Percentiles rank a stretch among this genome's conserved stretches.
Evolutionary conservation across 2,113 vertebrate genomes (phyloP).

Genomic region (Notiomystis cincta): DNA sequence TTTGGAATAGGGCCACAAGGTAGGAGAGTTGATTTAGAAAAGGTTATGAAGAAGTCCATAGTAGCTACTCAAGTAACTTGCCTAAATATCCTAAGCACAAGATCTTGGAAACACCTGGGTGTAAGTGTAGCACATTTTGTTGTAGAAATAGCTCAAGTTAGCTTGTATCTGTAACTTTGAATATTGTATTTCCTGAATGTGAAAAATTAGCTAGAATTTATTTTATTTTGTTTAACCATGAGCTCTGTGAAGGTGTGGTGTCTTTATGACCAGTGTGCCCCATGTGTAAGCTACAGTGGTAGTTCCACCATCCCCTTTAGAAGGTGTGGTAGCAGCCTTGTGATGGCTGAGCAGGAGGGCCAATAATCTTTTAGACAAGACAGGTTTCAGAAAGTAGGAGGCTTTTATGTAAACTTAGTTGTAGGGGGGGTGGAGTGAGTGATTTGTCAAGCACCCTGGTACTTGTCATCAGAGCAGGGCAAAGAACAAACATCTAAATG

Average conservation of each 20-base stretch:
- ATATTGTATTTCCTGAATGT: neutral
- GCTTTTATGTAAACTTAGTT: neutral
- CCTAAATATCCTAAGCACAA: neutral
- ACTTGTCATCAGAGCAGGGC: neutral
- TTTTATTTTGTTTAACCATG: neutral
- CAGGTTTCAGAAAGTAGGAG: neutral
- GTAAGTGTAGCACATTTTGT: neutral
- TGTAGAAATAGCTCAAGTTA: neutral
- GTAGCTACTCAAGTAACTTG: neutral
- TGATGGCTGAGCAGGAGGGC: neutral
- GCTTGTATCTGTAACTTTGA: neutral
- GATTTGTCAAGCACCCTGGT: neutral
- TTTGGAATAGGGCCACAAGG: neutral
- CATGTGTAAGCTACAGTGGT: neutral
- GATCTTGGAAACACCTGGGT: neutral
- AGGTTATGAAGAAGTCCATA: neutral
- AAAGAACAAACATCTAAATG: neutral
- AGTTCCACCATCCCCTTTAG: neutral
- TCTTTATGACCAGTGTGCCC: neutral
- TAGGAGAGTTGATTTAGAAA: neutral
- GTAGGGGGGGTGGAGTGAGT: neutral
- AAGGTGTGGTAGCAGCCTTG: neutral
- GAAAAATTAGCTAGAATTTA: neutral
- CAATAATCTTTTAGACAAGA: neutral
- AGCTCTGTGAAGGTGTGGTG: neutral